These are phyloP conservation scores for Gnathonemus echidnorhynchus DNA, from an alignment of 2,113 vertebrate genomes.

Conservation along the genomic window DNA sequence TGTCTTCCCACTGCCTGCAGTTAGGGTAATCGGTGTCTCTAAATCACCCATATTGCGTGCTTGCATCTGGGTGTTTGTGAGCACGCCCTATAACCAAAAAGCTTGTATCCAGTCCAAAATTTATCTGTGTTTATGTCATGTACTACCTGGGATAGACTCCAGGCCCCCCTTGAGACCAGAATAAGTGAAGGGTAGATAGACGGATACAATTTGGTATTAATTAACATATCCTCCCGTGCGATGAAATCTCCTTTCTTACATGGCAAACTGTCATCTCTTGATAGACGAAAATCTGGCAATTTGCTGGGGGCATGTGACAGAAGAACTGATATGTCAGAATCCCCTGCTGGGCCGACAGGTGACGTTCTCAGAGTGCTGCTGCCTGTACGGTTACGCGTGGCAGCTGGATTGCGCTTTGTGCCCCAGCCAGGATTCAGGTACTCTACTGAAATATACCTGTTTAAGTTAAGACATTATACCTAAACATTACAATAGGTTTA, in stretches of 20 bases:
- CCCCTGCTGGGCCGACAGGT: constrained; percentile 64
- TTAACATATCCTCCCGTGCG: neutral
- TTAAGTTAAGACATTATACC: neutral
- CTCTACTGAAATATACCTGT: neutral
- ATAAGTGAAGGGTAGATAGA: neutral
- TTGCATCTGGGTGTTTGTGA: neutral
- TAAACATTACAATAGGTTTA: neutral
- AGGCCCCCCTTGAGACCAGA: neutral
- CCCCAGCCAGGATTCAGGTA: constrained; percentile 68
- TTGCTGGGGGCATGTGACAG: constrained; percentile 79
- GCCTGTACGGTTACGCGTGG: constrained; percentile 78
- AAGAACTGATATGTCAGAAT: constrained; percentile 71
- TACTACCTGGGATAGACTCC: neutral
- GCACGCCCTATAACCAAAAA: neutral
- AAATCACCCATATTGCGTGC: neutral
- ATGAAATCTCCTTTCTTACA: neutral
- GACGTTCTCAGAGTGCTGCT: constrained; percentile 80
- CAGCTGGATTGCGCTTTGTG: constrained; percentile 80
- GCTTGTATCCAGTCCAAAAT: neutral
- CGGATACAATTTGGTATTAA: neutral
- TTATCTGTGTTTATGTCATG: neutral
- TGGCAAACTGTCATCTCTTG: neutral
- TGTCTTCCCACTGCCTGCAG: neutral
- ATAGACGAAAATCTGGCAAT: constrained; percentile 70
- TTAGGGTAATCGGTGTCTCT: neutral